These are phyloP conservation scores for Leucophenga varia DNA, from an alignment of 1,140 invertebrate species.

Conservation along the genomic window DNA sequence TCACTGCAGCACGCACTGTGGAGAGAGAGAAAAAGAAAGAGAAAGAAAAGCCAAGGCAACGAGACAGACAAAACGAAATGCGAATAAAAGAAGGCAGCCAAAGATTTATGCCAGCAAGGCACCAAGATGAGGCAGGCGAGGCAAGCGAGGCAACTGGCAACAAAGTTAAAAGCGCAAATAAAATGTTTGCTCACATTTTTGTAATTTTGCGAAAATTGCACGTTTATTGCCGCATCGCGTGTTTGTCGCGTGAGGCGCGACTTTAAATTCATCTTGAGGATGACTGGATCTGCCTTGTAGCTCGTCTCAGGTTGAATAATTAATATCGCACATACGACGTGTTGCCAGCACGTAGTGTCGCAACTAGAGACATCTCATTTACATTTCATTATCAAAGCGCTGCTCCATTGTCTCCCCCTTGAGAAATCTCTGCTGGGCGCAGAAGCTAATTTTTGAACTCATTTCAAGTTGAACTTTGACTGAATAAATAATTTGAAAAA, in stretches of 20 bases:
- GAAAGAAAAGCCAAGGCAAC: no score
- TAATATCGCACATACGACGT: constrained; percentile 49
- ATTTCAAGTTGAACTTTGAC: no score
- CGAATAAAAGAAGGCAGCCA: no score
- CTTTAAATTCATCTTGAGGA: constrained; percentile 30
- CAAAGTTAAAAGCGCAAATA: constrained; percentile 42
- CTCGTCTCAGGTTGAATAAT: constrained; percentile 41
- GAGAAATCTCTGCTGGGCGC: no score
- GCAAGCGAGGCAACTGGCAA: no score
- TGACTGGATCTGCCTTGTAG: constrained; percentile 1
- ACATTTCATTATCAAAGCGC: constrained; percentile 35
- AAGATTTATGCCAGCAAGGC: no score
- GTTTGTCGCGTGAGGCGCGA: constrained; percentile 22
- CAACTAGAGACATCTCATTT: constrained; percentile 20
- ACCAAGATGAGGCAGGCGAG: no score
- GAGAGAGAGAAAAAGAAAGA: no score
- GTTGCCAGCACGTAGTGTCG: constrained; percentile 27
- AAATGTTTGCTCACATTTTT: constrained; percentile 52
- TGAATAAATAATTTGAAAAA: no score
- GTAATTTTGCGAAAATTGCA: constrained; percentile 45
- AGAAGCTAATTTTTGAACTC: constrained; percentile 21
- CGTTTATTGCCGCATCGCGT: constrained; percentile 39
- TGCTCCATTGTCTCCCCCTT: no score
- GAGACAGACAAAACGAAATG: no score
- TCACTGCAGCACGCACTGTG: no score